Evolutionary conservation across 2,888 invertebrate species (phyloP).

Genomic region (Pantelozetes paolii): DNA sequence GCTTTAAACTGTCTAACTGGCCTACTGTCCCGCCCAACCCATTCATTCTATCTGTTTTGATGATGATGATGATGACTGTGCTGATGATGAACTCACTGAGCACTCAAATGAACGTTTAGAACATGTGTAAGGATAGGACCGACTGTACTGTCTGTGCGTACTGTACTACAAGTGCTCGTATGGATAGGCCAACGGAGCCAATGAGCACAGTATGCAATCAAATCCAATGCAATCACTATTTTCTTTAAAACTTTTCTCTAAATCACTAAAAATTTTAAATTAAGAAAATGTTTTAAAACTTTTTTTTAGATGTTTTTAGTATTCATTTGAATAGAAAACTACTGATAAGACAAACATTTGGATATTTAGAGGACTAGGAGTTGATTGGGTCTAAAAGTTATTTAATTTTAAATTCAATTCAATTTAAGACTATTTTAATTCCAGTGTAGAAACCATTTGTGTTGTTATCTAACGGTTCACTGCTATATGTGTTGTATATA

Average conservation of each 20-base stretch:
- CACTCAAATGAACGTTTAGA: background rate
- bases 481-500: background rate
- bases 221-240: background rate
- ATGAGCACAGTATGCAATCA: background rate
- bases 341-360: background rate
- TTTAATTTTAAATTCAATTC: slow-evolving; percentile 17
- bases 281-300: slow-evolving; percentile 5
- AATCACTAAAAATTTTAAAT: slow-evolving; percentile 6
- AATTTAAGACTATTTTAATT: slow-evolving; percentile 24
- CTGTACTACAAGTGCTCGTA: background rate
- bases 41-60: background rate
- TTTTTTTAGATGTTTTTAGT: background rate
- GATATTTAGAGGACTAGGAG: too few species aligned
- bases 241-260: background rate
- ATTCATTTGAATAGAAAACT: background rate
- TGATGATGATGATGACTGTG: slow-evolving; percentile 34
- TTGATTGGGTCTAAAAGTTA: background rate
- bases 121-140: background rate
- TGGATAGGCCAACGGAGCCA: background rate
- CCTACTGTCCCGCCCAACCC: background rate
- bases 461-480: background rate
- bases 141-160: background rate
- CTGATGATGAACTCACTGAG: background rate
- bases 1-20: background rate
- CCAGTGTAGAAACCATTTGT: background rate